phyloP scores from a whole-genome alignment of 2,888 invertebrate species.

The Himalopsyche kuldschensis region DNA sequence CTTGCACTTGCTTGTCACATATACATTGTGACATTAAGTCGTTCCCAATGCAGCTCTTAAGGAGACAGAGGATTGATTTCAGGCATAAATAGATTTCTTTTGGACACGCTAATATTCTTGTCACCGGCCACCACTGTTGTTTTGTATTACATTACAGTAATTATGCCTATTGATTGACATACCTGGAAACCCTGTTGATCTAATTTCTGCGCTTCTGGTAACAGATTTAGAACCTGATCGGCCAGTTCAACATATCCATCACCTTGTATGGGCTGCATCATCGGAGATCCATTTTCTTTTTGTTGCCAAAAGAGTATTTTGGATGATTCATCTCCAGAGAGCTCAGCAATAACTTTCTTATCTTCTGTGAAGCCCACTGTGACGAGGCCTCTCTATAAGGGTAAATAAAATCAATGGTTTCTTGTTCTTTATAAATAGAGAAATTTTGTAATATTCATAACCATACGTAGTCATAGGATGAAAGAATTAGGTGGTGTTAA shows the following conservation, averaged over 20 bases:
- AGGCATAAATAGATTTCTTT: too few relatives aligned
- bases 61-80: too few relatives aligned
- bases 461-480: too few relatives aligned
- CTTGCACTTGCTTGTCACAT: too few relatives aligned
- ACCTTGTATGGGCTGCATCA: slow-evolving; percentile 44
- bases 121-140: too few relatives aligned
- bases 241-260: slow-evolving; percentile 60
- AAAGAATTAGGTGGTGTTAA: too few relatives aligned
- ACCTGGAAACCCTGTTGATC: slow-evolving; percentile 64
- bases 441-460: too few relatives aligned
- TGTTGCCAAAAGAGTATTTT: slow-evolving; percentile 48
- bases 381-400: slow-evolving; percentile 53
- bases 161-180: slow-evolving; percentile 42
- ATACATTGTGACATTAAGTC: too few relatives aligned
- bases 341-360: slow-evolving; percentile 49
- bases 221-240: slow-evolving; percentile 58
- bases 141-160: too few relatives aligned
- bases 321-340: slow-evolving; percentile 42
- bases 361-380: slow-evolving; percentile 55
- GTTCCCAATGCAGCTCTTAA: too few relatives aligned
- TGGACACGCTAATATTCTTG: too few relatives aligned
- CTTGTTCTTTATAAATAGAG: too few relatives aligned
- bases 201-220: slow-evolving; percentile 65
- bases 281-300: slow-evolving; percentile 31
- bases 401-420: not conserved